Conservation (phyloP, 2,888 invertebrate genomes). For the Elmis aenea region DNA sequence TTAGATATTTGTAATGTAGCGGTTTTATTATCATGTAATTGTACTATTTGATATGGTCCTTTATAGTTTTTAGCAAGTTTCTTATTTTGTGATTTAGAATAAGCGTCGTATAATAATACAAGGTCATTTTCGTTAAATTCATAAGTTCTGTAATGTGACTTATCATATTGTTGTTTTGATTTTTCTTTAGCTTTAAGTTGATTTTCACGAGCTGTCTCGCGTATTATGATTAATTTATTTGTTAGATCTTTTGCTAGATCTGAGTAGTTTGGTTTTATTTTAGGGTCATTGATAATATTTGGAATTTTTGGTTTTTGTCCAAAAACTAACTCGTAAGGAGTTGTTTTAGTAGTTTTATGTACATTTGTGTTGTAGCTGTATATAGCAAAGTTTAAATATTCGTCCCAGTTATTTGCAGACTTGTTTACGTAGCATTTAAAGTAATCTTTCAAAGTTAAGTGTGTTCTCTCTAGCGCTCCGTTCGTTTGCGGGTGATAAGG, state of each 20-base stretch:
- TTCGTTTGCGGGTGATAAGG: constrained; percentile 2
- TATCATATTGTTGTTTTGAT: constrained; percentile 14
- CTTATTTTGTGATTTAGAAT: constrained; percentile 9
- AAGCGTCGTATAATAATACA: constrained; percentile 8
- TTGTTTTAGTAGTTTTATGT: constrained; percentile 1
- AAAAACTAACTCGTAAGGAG: constrained; percentile 4
- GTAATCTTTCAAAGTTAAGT: constrained; percentile 5
- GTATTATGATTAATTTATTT: constrained; percentile 9
- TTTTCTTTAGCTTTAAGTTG: constrained; percentile 10
- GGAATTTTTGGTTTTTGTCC: constrained; percentile 14
- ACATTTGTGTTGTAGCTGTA: no score
- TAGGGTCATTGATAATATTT: constrained; percentile 8
- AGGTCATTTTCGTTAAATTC: constrained; percentile 9
- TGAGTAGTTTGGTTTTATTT: constrained; percentile 8
- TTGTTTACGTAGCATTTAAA: constrained; percentile 4
- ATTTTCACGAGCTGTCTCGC: constrained; percentile 11
- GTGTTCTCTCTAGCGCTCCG: constrained; percentile 4
- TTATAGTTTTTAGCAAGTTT: constrained; percentile 8
- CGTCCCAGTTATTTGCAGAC: constrained; percentile 4
- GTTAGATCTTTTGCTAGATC: constrained; percentile 9
- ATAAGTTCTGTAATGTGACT: constrained; percentile 10
- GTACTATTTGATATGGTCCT: constrained; percentile 14
- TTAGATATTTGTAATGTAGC: constrained; percentile 1
- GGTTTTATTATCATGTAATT: constrained; percentile 9
- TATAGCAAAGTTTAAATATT: constrained; percentile 2